Conservation (phyloP, 2,113 vertebrate genomes). For the Rhombomys opimus region DNA sequence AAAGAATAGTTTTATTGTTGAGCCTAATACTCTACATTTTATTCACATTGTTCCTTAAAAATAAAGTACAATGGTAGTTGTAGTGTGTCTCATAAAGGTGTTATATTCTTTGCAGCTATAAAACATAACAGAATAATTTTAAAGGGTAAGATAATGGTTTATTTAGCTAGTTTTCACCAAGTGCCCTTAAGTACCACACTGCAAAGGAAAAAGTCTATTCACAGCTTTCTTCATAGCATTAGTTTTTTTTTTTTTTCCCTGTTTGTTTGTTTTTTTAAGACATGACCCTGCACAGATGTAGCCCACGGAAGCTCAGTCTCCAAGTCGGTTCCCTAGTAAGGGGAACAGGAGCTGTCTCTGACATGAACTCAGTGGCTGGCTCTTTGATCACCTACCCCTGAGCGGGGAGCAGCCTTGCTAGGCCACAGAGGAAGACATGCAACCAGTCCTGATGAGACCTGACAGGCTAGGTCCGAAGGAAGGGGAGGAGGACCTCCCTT, state of each 20-base stretch:
- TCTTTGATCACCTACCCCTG: too few species aligned
- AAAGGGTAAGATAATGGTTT: background rate
- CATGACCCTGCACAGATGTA: too few species aligned
- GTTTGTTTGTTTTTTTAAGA: background rate
- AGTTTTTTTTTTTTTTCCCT: background rate
- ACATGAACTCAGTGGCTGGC: too few species aligned
- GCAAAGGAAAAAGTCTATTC: conserved; percentile 25
- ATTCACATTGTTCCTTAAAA: conserved; percentile 35
- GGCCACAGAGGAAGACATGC: too few species aligned
- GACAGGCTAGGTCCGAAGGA: too few species aligned
- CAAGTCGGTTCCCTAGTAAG: too few species aligned
- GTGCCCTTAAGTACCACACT: background rate
- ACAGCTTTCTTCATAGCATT: background rate
- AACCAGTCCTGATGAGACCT: too few species aligned
- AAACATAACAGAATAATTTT: conserved; percentile 14
- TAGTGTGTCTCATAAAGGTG: background rate
- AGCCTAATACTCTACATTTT: background rate
- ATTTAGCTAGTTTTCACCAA: background rate
- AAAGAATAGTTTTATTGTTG: conserved; percentile 23
- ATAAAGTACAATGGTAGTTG: background rate
- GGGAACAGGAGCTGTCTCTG: too few species aligned
- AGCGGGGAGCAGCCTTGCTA: too few species aligned
- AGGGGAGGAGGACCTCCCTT: too few species aligned
- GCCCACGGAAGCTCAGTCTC: too few species aligned
- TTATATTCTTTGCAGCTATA: background rate